Percentiles rank a stretch among this genome's conserved stretches.
phyloP scores from a whole-genome alignment of 2,888 invertebrate genomes.

The Drosophila differens region DNA sequence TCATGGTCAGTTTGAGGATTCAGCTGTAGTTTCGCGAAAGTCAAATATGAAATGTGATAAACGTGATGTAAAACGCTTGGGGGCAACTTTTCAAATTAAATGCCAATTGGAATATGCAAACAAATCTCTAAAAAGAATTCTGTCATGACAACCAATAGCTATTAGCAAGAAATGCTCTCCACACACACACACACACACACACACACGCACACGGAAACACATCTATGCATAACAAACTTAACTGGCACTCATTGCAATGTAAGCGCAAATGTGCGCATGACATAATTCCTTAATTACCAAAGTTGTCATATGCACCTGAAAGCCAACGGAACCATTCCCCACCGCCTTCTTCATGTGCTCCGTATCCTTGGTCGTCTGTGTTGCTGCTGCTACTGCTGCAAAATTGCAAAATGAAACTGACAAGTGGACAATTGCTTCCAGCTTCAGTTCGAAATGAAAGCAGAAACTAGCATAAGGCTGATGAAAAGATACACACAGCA shows the following conservation, averaged over 20 bases:
- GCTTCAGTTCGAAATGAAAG: conserved; percentile 1
- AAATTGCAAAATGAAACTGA: conserved; percentile 27
- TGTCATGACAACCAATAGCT: conserved; percentile 55
- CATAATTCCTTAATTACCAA: conserved; percentile 80
- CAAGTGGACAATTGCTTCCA: conserved; percentile 31
- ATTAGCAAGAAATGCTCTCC: conserved; percentile 45
- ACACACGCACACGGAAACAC: conserved; percentile 1
- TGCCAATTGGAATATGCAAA: conserved; percentile 56
- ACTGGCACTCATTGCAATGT: conserved; percentile 24
- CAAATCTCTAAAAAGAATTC: conserved; percentile 39
- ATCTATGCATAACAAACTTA: not conserved
- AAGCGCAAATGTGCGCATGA: conserved; percentile 64
- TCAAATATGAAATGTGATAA: conserved; percentile 9
- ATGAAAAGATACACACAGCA: not conserved
- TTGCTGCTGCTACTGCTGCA: conserved; percentile 6
- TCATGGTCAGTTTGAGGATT: conserved; percentile 15
- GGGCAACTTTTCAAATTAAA: conserved; percentile 52
- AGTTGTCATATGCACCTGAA: conserved; percentile 68
- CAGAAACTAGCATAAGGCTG: not conserved
- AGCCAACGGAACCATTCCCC: conserved; percentile 3
- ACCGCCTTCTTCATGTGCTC: no score
- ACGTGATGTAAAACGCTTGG: conserved; percentile 26
- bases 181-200: not conserved
- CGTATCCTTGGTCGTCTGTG: not conserved
- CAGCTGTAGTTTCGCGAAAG: not conserved